Conservation (phyloP, 2,797 vertebrate genomes). For the Nannoperca australis region DNA sequence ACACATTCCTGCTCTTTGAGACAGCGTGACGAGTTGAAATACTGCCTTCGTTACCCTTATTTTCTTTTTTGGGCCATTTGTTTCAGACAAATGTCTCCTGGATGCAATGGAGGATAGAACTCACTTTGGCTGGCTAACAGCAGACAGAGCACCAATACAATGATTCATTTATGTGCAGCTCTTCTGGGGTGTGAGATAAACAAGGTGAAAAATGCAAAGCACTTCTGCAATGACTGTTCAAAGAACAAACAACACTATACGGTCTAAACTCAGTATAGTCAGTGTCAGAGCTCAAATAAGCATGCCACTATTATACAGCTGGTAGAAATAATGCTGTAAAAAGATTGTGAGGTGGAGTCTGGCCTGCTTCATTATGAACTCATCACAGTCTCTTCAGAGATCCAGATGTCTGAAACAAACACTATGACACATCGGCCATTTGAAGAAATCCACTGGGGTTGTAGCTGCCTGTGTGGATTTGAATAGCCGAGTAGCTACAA, state of each 20-base stretch:
- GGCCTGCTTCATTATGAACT: background rate
- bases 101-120: slow-evolving; percentile 36
- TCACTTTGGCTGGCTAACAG: slow-evolving; percentile 23
- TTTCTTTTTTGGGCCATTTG: background rate
- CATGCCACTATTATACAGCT: background rate
- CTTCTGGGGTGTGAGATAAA: slow-evolving; percentile 39
- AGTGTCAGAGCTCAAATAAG: background rate
- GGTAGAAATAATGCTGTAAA: background rate
- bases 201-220: slow-evolving; percentile 45
- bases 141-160: slow-evolving; percentile 21
- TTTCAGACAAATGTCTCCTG: slow-evolving; percentile 15
- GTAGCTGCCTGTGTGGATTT: slow-evolving; percentile 19
- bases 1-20: slow-evolving; percentile 36
- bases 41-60: slow-evolving; percentile 5
- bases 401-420: slow-evolving; percentile 20
- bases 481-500: slow-evolving; percentile 16
- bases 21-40: slow-evolving; percentile 5
- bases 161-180: slow-evolving; percentile 19
- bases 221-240: slow-evolving; percentile 9
- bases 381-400: background rate
- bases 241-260: background rate
- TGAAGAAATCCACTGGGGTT: background rate
- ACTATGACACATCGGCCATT: background rate
- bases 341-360: background rate
- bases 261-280: background rate